These are phyloP conservation scores for Margaritifera margaritifera DNA, from an alignment of 2,888 invertebrate species.

Conservation along the genomic window DNA sequence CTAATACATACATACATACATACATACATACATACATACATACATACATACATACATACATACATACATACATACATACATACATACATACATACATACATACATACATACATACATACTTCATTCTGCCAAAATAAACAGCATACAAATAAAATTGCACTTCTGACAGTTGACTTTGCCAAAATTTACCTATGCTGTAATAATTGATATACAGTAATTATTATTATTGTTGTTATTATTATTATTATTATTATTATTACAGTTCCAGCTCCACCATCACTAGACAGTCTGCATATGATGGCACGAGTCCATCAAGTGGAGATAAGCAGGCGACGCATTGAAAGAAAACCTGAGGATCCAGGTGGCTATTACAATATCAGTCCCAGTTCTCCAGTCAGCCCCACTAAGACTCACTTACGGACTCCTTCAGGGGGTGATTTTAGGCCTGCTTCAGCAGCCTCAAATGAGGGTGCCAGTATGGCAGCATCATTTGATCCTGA, in stretches of 20 bases:
- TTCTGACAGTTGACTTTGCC: too few species aligned
- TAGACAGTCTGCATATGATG: constrained; percentile 61
- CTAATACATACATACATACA: too few species aligned
- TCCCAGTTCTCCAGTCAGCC: constrained; percentile 8
- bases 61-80: too few species aligned
- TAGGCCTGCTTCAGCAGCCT: constrained; percentile 20
- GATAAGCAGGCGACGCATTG: constrained; percentile 21
- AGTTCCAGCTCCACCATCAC: constrained; percentile 59
- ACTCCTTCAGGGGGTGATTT: constrained; percentile 34
- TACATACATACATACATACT: too few species aligned
- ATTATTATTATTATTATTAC: background rate
- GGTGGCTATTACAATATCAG: constrained; percentile 21
- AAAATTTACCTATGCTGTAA: too few species aligned
- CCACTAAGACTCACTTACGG: constrained; percentile 23
- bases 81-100: too few species aligned
- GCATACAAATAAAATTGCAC: too few species aligned
- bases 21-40: too few species aligned
- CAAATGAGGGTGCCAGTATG: constrained; percentile 3
- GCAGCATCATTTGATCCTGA: constrained; percentile 41
- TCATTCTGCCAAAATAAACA: too few species aligned
- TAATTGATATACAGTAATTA: background rate
- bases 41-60: too few species aligned
- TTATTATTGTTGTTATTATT: background rate
- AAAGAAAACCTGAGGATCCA: constrained; percentile 34
- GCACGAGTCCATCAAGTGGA: constrained; percentile 54